Percentiles rank a stretch among this genome's conserved stretches.
Evolutionary conservation across 2,113 vertebrate species (phyloP).

Genomic region (Gallinago media): DNA sequence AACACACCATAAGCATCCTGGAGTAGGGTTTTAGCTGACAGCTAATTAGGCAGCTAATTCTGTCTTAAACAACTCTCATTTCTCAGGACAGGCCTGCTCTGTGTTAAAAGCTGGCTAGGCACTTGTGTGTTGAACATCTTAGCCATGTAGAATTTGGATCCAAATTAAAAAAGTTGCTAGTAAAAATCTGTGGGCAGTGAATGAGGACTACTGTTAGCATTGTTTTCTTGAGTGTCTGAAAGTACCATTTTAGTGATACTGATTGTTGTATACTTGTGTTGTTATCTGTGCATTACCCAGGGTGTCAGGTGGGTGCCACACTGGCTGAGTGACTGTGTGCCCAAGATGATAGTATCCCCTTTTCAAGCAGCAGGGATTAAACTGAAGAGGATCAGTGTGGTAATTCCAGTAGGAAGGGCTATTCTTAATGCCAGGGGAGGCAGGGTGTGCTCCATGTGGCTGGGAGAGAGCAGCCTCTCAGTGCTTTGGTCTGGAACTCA

Average conservation of each 20-base stretch:
- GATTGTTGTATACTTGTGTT: neutral
- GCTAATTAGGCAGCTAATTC: neutral
- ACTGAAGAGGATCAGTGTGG: slow-evolving; percentile 23
- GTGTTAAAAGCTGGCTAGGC: neutral
- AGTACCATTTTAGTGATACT: neutral
- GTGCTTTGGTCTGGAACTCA: neutral
- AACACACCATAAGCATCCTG: neutral
- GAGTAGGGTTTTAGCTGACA: neutral
- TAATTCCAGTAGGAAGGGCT: slow-evolving; percentile 33
- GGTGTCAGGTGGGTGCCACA: neutral
- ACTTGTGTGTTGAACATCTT: neutral
- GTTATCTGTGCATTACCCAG: neutral
- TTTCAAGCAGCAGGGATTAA: slow-evolving; percentile 10
- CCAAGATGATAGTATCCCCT: neutral
- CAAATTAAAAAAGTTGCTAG: neutral
- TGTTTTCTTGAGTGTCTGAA: neutral
- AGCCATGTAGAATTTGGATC: neutral
- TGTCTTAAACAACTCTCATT: neutral
- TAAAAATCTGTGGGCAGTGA: neutral
- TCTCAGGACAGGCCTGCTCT: neutral
- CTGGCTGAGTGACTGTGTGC: neutral
- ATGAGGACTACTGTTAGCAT: neutral
- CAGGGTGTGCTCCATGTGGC: neutral
- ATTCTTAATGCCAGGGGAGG: neutral
- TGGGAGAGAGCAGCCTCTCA: neutral